Evolutionary conservation across 2,113 vertebrate genomes (phyloP).

Genomic region (Eira barbara): DNA sequence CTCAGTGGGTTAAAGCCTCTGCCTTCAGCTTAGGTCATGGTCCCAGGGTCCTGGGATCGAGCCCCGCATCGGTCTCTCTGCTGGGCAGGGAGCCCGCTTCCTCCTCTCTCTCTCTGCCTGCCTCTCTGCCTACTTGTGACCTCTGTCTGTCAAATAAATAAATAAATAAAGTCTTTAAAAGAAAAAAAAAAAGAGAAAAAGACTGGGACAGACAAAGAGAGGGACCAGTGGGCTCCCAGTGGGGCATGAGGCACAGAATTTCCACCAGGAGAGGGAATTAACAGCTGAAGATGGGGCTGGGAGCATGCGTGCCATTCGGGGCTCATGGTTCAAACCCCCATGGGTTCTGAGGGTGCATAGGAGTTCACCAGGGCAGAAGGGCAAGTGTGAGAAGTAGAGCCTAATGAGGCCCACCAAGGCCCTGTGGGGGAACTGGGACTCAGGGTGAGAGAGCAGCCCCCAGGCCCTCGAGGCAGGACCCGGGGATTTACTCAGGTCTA

Average conservation of each 20-base stretch:
- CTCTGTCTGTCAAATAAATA: too few relatives aligned
- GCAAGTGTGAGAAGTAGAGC: neutral
- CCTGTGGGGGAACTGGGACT: neutral
- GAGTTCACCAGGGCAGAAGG: neutral
- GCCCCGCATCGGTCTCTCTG: too few relatives aligned
- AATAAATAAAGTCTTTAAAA: too few relatives aligned
- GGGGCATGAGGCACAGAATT: neutral
- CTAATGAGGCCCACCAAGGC: neutral
- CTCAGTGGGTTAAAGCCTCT: too few relatives aligned
- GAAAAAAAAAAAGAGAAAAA: neutral
- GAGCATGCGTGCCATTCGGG: accelerated
- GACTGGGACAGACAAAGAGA: too few relatives aligned
- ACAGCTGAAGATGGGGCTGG: neutral
- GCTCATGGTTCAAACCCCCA: neutral
- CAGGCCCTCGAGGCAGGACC: neutral
- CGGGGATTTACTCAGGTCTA: neutral
- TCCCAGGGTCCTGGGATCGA: too few relatives aligned
- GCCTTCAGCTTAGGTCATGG: too few relatives aligned
- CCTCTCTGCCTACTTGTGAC: too few relatives aligned
- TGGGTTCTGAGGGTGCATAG: neutral
- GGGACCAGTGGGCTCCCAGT: neutral
- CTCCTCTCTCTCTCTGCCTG: too few relatives aligned
- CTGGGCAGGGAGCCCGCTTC: too few relatives aligned
- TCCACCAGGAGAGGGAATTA: neutral
- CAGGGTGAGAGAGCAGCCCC: neutral